Evolutionary conservation across 2,113 vertebrate species (phyloP).

Genomic region (Edolisoma coerulescens): DNA sequence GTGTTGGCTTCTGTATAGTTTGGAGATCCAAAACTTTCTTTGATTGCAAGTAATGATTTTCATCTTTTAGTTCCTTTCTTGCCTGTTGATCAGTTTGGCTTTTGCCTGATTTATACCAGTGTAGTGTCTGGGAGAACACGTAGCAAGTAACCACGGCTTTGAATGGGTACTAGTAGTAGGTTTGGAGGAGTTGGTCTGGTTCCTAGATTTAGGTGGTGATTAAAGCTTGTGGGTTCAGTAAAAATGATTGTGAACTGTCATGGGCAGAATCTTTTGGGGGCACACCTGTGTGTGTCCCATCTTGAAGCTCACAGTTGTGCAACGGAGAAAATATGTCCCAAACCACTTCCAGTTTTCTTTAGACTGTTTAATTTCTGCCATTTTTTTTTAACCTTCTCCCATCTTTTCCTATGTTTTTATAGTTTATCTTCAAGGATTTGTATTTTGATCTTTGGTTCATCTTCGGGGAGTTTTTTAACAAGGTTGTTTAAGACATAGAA

Average conservation of each 20-base stretch:
- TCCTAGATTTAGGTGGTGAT: background rate
- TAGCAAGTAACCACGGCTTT: background rate
- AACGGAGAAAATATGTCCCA: background rate
- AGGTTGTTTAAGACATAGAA: background rate
- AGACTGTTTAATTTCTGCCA: background rate
- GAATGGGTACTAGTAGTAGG: background rate
- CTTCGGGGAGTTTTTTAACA: background rate
- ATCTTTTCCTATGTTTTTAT: background rate
- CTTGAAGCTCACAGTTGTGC: background rate
- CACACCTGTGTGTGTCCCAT: no score
- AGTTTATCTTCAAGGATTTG: background rate
- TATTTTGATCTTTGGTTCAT: background rate
- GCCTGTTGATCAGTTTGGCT: background rate
- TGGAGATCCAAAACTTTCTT: background rate
- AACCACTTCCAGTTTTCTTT: background rate
- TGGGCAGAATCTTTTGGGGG: background rate
- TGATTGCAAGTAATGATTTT: background rate
- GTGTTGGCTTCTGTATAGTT: background rate
- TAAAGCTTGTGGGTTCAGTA: background rate
- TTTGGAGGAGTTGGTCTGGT: background rate
- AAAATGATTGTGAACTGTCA: background rate
- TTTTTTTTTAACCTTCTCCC: background rate
- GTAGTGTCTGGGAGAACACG: background rate
- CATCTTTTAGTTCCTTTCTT: background rate
- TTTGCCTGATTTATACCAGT: background rate